Percentiles rank a stretch among this genome's conserved stretches.
Conservation (phyloP, 1,140 invertebrate species). For the Aphaenogaster ashmeadi region DNA sequence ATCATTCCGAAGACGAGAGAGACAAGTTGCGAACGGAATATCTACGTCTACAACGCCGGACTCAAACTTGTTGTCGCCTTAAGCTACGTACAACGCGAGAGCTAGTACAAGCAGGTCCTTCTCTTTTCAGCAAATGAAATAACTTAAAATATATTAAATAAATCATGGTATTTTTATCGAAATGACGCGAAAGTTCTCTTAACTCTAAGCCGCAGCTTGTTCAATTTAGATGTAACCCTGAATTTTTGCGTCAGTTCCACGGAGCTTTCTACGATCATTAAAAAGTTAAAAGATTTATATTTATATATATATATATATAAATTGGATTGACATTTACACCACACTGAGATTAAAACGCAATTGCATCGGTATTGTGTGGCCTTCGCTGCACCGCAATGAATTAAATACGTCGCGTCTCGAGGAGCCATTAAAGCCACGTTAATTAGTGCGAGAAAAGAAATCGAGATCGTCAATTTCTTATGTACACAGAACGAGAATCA, state of each 20-base stretch:
- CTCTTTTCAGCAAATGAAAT: background rate
- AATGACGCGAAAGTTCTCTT: background rate
- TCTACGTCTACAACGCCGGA: background rate
- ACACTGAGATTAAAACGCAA: background rate
- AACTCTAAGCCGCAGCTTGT: background rate
- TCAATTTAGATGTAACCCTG: background rate
- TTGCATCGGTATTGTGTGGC: background rate
- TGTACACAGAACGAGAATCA: background rate
- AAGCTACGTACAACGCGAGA: background rate
- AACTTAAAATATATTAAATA: background rate
- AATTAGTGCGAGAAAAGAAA: slow-evolving; percentile 33
- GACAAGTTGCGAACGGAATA: slow-evolving; percentile 56
- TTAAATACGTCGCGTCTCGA: background rate
- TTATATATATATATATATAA: background rate
- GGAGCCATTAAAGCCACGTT: slow-evolving; percentile 32
- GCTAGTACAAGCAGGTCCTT: background rate
- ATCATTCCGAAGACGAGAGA: slow-evolving; percentile 60
- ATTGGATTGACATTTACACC: background rate
- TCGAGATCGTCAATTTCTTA: slow-evolving; percentile 23
- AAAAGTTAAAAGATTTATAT: background rate
- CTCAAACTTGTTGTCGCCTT: slow-evolving; percentile 3
- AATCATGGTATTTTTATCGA: background rate
- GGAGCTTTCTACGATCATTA: too few species aligned
- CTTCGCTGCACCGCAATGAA: background rate
- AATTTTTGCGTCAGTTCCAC: background rate